A percentile compares a stretch with the other conserved stretches of the same genome.
Evolutionary conservation across 2,113 vertebrate genomes (phyloP).

Genomic region (Proteles cristata): DNA sequence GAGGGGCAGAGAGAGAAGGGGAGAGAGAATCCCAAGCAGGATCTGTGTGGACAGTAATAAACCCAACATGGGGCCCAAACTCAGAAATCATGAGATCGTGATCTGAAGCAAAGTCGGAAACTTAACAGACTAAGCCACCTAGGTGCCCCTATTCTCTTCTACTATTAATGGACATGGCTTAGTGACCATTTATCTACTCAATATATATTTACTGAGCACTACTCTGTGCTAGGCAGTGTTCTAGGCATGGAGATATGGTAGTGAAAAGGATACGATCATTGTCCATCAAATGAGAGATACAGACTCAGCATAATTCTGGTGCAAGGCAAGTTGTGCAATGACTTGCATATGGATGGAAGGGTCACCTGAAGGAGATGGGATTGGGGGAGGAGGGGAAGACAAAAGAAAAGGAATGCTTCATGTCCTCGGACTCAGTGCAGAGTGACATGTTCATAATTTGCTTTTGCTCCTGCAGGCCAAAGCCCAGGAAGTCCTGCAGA

Average conservation of each 20-base stretch:
- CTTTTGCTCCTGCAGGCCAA: constrained; percentile 85
- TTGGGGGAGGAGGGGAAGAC: not conserved
- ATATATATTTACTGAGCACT: not conserved
- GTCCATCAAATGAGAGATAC: not conserved
- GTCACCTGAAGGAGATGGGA: not conserved
- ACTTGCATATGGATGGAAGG: not conserved
- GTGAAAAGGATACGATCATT: not conserved
- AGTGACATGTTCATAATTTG: not conserved
- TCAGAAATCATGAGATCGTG: too few relatives aligned
- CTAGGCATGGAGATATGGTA: not conserved
- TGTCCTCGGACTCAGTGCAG: not conserved
- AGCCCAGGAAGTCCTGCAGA: constrained; percentile 91
- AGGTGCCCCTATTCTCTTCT: not conserved
- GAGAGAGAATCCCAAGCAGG: too few relatives aligned
- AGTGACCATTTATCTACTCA: not conserved
- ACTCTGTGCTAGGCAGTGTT: too few relatives aligned
- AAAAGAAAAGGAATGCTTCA: not conserved
- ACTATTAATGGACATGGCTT: not conserved
- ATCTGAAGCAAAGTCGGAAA: too few relatives aligned
- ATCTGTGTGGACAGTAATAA: too few relatives aligned
- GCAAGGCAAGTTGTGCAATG: not conserved
- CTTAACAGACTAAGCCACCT: too few relatives aligned
- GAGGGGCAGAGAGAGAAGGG: too few relatives aligned
- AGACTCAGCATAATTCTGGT: not conserved
- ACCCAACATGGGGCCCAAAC: too few relatives aligned